A percentile compares a stretch with the other conserved stretches of the same genome.
These are phyloP conservation scores for Umimayanthus chanpuru DNA, from an alignment of 92 coral and sea anemone genomes.

Conservation along the genomic window DNA sequence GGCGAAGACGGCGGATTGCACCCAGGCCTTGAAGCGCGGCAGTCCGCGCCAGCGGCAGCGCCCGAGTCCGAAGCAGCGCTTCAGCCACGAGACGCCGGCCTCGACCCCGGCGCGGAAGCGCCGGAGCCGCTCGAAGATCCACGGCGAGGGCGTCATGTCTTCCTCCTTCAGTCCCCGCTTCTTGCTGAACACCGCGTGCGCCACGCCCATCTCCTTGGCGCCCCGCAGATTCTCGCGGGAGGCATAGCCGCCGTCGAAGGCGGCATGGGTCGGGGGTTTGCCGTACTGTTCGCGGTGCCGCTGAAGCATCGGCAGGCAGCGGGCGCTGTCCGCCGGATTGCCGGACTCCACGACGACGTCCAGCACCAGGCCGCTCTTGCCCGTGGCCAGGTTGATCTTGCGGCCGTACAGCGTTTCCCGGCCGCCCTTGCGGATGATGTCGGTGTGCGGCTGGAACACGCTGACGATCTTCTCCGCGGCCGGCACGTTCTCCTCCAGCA, in stretches of 20 bases:
- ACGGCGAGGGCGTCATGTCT: neutral
- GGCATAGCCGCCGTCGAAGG: constrained; percentile 13
- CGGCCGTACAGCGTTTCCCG: constrained; percentile 11
- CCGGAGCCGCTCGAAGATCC: neutral
- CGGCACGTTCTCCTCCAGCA: constrained; percentile 19
- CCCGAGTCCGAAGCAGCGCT: constrained; percentile 7
- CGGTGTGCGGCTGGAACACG: constrained; percentile 8
- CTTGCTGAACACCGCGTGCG: neutral
- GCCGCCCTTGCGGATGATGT: constrained; percentile 8
- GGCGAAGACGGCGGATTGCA: neutral
- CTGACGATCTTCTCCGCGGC: constrained; percentile 18
- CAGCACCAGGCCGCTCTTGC: neutral
- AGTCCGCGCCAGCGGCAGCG: neutral
- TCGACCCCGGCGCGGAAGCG: constrained; percentile 18
- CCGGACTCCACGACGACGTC: neutral
- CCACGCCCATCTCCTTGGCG: neutral
- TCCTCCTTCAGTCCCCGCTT: neutral
- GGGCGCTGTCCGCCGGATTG: constrained; percentile 24
- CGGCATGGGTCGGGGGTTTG: neutral
- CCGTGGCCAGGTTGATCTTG: neutral
- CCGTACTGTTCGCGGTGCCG: neutral
- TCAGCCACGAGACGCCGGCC: constrained; percentile 12
- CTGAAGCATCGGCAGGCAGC: neutral
- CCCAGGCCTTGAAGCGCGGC: constrained; percentile 1
- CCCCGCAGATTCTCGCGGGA: neutral